phyloP scores from a whole-genome alignment of 2,888 invertebrate genomes.

The Iphiclides podalirius region DNA sequence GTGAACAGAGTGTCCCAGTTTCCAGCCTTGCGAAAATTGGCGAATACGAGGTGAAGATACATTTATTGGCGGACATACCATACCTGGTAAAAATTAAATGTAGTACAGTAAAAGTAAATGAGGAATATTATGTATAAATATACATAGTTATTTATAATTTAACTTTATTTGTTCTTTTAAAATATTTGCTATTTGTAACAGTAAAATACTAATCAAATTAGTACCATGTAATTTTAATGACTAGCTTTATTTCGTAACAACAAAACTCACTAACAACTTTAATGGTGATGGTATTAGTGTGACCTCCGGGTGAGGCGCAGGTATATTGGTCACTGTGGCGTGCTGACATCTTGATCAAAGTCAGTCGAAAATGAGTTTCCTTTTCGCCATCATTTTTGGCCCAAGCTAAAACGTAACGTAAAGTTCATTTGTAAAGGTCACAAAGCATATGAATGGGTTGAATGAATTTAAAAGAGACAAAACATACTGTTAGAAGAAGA shows the following conservation, averaged over 20 bases:
- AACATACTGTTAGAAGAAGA: too few relatives aligned
- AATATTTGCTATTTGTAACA: too few relatives aligned
- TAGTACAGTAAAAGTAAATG: too few relatives aligned
- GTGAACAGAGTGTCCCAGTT: conserved; percentile 85
- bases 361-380: conserved; percentile 89
- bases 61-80: conserved; percentile 81
- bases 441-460: too few relatives aligned
- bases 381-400: conserved; percentile 86
- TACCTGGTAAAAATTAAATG: conserved; percentile 9
- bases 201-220: too few relatives aligned
- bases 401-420: conserved; percentile 87
- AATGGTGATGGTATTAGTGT: conserved; percentile 86
- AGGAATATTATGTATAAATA: too few relatives aligned
- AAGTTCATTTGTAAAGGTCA: too few relatives aligned
- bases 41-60: conserved; percentile 82
- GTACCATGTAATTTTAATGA: too few relatives aligned
- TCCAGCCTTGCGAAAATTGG: conserved; percentile 87
- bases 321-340: conserved; percentile 92
- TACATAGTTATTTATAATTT: too few relatives aligned
- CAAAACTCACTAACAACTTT: conserved; percentile 86
- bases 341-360: conserved; percentile 89
- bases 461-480: too few relatives aligned
- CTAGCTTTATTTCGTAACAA: too few relatives aligned
- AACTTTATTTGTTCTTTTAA: too few relatives aligned
- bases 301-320: conserved; percentile 89